Percentiles rank a stretch among this genome's conserved stretches.
Conservation (phyloP, 2,113 vertebrate genomes). For the Atlantisia rogersi region DNA sequence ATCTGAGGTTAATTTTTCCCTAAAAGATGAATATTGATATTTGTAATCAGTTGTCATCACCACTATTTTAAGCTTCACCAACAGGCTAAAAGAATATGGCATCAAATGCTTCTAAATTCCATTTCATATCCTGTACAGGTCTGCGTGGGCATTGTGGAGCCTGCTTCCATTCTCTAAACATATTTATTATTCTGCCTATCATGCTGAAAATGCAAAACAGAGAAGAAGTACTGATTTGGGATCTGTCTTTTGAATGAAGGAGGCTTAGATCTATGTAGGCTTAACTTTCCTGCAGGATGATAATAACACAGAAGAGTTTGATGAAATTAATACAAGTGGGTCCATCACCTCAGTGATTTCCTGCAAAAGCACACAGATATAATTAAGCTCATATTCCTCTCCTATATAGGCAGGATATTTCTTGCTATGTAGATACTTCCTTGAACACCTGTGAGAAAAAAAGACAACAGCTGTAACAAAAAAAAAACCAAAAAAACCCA, state of each 20-base stretch:
- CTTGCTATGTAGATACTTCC: background rate
- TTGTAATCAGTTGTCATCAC: background rate
- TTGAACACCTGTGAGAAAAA: background rate
- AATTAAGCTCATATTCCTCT: conserved; percentile 57
- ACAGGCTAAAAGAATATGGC: background rate
- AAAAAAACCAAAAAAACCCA: background rate
- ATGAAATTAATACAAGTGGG: conserved; percentile 48
- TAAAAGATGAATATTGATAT: background rate
- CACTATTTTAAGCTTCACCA: background rate
- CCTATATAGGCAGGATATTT: conserved; percentile 10
- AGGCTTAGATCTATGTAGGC: conserved; percentile 27
- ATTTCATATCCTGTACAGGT: background rate
- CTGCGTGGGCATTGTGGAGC: background rate
- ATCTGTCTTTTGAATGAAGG: conserved; percentile 34
- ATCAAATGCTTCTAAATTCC: conserved; percentile 27
- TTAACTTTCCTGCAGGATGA: conserved; percentile 43
- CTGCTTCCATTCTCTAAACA: conserved; percentile 15
- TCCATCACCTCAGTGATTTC: conserved; percentile 46
- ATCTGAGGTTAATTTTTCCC: background rate
- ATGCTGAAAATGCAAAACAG: conserved; percentile 37
- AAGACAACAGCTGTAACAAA: background rate
- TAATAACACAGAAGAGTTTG: conserved; percentile 31
- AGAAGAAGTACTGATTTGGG: conserved; percentile 41
- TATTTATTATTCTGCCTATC: conserved; percentile 26
- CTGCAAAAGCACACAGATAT: conserved; percentile 23